phyloP scores from a whole-genome alignment of 2,113 vertebrate genomes.

The Pygoscelis adeliae region DNA sequence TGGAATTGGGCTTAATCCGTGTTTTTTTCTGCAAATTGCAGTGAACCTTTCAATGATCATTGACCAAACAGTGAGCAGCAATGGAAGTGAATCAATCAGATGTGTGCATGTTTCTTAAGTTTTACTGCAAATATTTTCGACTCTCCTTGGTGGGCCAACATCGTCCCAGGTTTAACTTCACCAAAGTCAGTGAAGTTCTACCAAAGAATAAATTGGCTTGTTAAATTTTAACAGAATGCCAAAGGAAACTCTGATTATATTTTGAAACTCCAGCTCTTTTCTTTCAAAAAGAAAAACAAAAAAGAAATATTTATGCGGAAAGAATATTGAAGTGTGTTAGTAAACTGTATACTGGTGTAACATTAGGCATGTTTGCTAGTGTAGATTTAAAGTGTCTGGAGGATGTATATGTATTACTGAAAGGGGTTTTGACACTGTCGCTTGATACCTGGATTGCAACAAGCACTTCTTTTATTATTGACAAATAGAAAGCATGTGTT shows the following conservation, averaged over 20 bases:
- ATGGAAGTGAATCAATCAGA: background rate
- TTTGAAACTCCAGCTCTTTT: background rate
- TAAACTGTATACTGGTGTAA: background rate
- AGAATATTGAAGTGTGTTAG: background rate
- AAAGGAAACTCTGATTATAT: background rate
- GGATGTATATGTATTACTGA: background rate
- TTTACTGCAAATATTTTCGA: background rate
- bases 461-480: constrained; percentile 40
- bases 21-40: background rate
- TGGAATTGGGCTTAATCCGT: background rate
- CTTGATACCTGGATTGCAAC: constrained; percentile 24
- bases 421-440: constrained; percentile 8
- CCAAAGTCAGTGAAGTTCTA: background rate
- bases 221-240: background rate
- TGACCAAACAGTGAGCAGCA: background rate
- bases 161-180: background rate
- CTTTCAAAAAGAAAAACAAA: background rate
- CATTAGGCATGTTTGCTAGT: background rate
- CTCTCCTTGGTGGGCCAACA: background rate
- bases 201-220: background rate
- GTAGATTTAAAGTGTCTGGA: background rate
- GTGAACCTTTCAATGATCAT: background rate
- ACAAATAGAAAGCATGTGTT: constrained; percentile 54
- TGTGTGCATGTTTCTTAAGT: background rate
- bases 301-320: background rate